Base-by-base conservation (phyloP, 2,888 invertebrate species). In the Dynastes grantii region DNA sequence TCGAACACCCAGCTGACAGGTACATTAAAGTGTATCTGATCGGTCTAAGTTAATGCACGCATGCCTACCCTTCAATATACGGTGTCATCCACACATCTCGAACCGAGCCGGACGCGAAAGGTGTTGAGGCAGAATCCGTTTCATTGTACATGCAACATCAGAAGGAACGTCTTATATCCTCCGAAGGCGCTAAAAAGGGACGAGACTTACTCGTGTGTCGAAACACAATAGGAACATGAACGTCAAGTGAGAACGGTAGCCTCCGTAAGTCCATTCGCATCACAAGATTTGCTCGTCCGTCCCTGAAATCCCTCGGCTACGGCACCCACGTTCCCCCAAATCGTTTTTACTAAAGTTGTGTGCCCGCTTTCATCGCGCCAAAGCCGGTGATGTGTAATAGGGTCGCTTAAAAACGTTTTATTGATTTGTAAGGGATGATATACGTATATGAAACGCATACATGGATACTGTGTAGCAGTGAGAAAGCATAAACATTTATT, bases 11-110 rank as follows among this genome's bases (percentile, higher is more conserved):
- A 81, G 82, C 79, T 83, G 82, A 83, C 83, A 84, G 83, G 67
- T 83, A 81, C 83, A 84, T 83, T 82, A 84, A 80, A 81, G 79
- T 82, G 78, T 78, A 81, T 83, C 80, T 78, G 78, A 82, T 82
- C 82, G 80, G 81, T 81, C 81, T 81, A 79, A 61, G 79, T 78
- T 81, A 81, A 82, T 81, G 81, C 81, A 82, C 82, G 82, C 81
- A 82, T 82, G 81, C 81, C 80, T 81, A 79, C 79, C 78, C 55
- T 63, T 73, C 67, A 83, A 81, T 76, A 80, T 76, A 73, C 79
- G 63, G 77, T 77, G 77, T 77, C 77, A 71, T 77, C 77, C 71
- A 77, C 64, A 77, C 70, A 71, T 77, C 58, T 16, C 58, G 22
- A 68, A 61, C 37, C 11, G 73, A 73, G 58, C 58, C 55, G 29